Evolutionary conservation across 30 jellyfish, hydroid and myxozoan genomes (phyloP).

Genomic region (Rhopilema esculentum): DNA sequence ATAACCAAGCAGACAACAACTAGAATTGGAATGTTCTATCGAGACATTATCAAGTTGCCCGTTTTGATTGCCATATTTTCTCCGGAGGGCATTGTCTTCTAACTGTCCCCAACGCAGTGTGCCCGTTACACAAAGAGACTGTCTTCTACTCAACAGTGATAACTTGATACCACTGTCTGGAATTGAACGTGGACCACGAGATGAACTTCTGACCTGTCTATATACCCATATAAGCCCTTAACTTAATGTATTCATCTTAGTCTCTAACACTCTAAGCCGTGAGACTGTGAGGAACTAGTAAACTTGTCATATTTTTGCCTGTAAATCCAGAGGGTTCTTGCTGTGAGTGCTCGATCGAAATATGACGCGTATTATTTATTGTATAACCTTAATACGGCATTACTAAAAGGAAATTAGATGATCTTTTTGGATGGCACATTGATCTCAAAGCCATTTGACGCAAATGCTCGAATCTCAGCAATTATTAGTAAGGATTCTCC

Average conservation of each 20-base stretch:
- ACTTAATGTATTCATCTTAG: slow-evolving; percentile 49
- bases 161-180: slow-evolving; percentile 38
- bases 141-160: background rate
- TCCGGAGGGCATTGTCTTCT: background rate
- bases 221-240: slow-evolving; percentile 35
- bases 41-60: background rate
- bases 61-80: background rate
- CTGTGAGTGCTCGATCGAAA: slow-evolving; percentile 23
- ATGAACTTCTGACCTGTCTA: slow-evolving; percentile 25
- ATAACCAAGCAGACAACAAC: background rate
- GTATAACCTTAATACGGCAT: slow-evolving; percentile 9
- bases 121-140: slow-evolving; percentile 13
- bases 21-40: background rate
- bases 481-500: slow-evolving; percentile 15
- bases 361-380: slow-evolving; percentile 8
- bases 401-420: slow-evolving; percentile 29
- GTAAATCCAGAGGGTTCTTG: background rate
- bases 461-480: slow-evolving; percentile 23
- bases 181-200: slow-evolving; percentile 5
- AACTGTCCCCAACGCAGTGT: background rate
- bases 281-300: slow-evolving; percentile 1
- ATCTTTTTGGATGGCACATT: slow-evolving; percentile 41
- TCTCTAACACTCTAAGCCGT: slow-evolving; percentile 31
- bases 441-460: slow-evolving; percentile 41
- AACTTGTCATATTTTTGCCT: slow-evolving; percentile 8